Evolutionary conservation across 2,888 invertebrate species (phyloP).

Genomic region (Imbricaverruca yamaguchii): DNA sequence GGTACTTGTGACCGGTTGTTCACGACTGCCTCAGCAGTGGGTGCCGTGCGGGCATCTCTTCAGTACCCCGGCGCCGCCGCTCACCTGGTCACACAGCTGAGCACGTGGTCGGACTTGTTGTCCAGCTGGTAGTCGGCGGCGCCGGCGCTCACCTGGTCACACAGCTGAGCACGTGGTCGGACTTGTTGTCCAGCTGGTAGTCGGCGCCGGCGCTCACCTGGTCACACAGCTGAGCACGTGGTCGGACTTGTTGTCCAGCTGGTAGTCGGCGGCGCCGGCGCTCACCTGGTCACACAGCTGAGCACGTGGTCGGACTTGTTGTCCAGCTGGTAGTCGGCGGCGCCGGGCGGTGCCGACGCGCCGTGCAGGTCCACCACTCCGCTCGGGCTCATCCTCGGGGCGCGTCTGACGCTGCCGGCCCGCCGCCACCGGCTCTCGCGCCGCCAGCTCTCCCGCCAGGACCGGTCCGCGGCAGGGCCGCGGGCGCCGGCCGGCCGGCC

Average conservation of each 20-base stretch:
- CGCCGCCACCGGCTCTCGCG: neutral
- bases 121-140: neutral
- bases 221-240: neutral
- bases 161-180: neutral
- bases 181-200: neutral
- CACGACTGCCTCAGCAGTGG: neutral
- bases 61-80: too few species aligned
- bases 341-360: neutral
- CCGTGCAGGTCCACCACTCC: neutral
- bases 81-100: neutral
- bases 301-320: neutral
- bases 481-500: neutral
- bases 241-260: neutral
- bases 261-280: neutral
- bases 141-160: neutral
- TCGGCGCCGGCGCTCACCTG: neutral
- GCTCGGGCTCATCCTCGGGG: neutral
- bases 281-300: neutral
- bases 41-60: neutral
- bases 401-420: neutral
- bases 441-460: neutral
- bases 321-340: neutral
- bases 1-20: neutral
- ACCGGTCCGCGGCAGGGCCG: neutral
- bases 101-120: neutral